Conservation (phyloP, 1,140 invertebrate species). For the Subanguina moxae region DNA sequence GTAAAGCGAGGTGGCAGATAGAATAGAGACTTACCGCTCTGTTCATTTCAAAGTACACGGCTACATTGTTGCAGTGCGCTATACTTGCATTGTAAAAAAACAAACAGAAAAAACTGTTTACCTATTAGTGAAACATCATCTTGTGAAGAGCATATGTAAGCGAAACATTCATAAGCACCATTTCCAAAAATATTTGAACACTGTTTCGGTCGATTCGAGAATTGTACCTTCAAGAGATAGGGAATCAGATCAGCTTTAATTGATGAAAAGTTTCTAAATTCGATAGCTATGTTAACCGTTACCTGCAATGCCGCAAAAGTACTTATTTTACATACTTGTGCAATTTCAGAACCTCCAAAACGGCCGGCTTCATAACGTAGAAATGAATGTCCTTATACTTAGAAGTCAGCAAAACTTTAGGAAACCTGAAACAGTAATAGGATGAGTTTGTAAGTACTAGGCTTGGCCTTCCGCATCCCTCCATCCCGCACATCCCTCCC, state of each 20-base stretch:
- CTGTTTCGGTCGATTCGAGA: conserved; percentile 8
- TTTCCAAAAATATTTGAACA: conserved; percentile 2
- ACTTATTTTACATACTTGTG: conserved; percentile 26
- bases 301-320: neutral
- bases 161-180: conserved; percentile 26
- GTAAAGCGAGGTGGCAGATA: neutral
- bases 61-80: conserved; percentile 43
- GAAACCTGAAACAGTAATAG: conserved; percentile 20
- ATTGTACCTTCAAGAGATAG: conserved; percentile 28
- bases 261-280: conserved; percentile 28
- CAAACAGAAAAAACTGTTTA: no score
- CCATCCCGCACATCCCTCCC: no score
- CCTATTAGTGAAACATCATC: conserved; percentile 7
- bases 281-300: conserved; percentile 7
- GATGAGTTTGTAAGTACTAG: neutral
- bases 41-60: conserved; percentile 45
- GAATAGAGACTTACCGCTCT: conserved; percentile 25
- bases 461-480: no score
- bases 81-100: conserved; percentile 4
- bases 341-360: conserved; percentile 26
- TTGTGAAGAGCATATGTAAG: conserved; percentile 17
- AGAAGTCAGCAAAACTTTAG: conserved; percentile 34
- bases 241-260: conserved; percentile 48
- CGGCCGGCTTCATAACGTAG: conserved; percentile 29
- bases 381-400: conserved; percentile 45